Base-by-base conservation (phyloP, 2,797 vertebrate species). In the Sarcoramphus papa region DNA sequence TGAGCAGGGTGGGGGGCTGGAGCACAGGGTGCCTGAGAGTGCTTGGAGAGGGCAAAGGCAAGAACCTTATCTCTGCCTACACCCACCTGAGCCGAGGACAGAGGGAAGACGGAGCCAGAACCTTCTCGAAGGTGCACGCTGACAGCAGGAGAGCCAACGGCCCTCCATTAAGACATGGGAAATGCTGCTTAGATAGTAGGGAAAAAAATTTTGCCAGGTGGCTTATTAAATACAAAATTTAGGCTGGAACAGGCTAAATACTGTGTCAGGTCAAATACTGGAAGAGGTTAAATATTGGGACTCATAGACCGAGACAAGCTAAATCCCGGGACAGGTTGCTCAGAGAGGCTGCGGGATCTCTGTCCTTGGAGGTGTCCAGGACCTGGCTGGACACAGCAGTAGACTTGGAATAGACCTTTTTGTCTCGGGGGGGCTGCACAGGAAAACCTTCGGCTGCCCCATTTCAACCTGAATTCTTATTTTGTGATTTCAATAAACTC, bases 41-140 rank as follows among this genome's bases (percentile, higher is more conserved):
- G 63, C 69, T 18, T 12, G 18, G 59, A 40, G 53, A 15, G 47
- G 35, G 30, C 33, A 31, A 69, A 63, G 43, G 28, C 14, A 4
- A 30, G 62, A 45, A 45, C 37, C 27, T 22, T 12, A 6, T 24
- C 63, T 41, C n/a, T 62, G 79, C 51, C 47, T 31, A 3, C n/a
- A 12, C 21, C 10, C 6, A 7, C 40, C 62, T 11, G 21, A 43
- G 45, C 0, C 0, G 16, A 19, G 65, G 25, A 4, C 15, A 15
- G 8, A 7, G 50, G 19, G 28, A 33, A 41, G 48, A 27, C 2
- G 0, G 25, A 60, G n/a, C 27, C 60, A 50, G 67, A 73, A 60
- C 41, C 20, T 75, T 69, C 75, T 25, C 1, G 8, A 40, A 63
- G 31, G 60, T 14, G 41, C 16, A 7, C 1, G 3, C 16, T 43